phyloP scores from a whole-genome alignment of 2,797 vertebrate species.

The Parauchenoglanis punctatus region DNA sequence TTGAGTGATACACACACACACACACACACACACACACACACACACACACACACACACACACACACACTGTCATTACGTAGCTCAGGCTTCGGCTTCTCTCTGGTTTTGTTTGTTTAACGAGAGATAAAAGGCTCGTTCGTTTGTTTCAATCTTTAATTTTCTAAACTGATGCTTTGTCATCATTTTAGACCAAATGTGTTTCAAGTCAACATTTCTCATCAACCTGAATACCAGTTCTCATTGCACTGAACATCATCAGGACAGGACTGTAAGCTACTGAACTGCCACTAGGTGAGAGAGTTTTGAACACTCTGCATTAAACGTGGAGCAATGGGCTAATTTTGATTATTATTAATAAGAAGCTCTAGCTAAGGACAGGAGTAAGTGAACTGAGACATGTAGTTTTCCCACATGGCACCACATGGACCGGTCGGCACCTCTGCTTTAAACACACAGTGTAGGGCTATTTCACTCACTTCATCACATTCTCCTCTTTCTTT shows the following conservation, averaged over 20 bases:
- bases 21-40: too few species aligned
- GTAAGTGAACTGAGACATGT: too few species aligned
- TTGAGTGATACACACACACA: neutral
- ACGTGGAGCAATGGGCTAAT: neutral
- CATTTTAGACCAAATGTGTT: neutral
- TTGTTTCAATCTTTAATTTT: constrained; percentile 1
- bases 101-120: neutral
- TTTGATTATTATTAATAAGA: neutral
- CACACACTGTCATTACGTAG: neutral
- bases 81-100: neutral
- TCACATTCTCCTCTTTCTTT: neutral
- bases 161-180: neutral
- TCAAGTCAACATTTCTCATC: neutral
- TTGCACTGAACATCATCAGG: neutral
- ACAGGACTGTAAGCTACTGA: neutral
- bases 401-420: too few species aligned
- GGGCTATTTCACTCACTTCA: neutral
- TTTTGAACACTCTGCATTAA: neutral
- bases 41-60: too few species aligned
- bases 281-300: neutral
- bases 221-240: neutral
- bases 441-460: too few species aligned
- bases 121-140: neutral
- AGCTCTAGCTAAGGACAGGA: neutral
- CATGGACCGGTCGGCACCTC: too few species aligned